Evolutionary conservation across 2,113 vertebrate genomes (phyloP), one percentile per base, ranked within the genome.

Genomic region (Argyrosomus japonicus): DNA sequence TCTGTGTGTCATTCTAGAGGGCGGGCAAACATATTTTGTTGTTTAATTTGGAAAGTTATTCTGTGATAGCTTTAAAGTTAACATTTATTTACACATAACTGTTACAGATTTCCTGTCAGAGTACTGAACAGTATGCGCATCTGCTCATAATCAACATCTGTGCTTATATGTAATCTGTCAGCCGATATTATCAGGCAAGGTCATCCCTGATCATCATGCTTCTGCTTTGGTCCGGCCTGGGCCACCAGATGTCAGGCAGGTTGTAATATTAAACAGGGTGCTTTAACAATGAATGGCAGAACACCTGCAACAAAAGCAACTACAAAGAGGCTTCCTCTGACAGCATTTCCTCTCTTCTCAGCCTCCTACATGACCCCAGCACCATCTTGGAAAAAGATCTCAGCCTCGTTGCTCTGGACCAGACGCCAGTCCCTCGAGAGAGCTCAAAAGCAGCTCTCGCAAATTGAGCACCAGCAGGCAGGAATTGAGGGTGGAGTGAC

Each of bases 271-370:
- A 92, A 93, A 93, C 91, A 89, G 92, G 70, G 83, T 78, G 86
- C 85, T 91, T 91, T 95, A 94, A 95, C 93, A 93, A 84, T 95
- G 93, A 95, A 88, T 94, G 95, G 94, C 95, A 95, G 94, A 94
- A 91, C 96, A 96, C 95, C 96, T 96, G 96, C 95, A 95, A 90
- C 93, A 93, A 92, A 94, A 91, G 86, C 91, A 91, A 96, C 95
- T 96, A 96, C 96, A 96, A 96, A 96, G 95, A 87, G 84, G 54
- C 68, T 90, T 86, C 88, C 71, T 81, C 85, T 94, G 94, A 95
- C 95, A 95, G 94, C 93, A 75, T 76, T 95, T 96, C 93, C 80
- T 92, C 86, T 90, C 89, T 74, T 71, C 89, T 92, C 89, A 93
- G 89, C 88, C 91, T 92, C 83, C 85, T 75, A 78, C 88, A 29